A percentile compares a stretch with the other conserved stretches of the same genome.
These are phyloP conservation scores for Ichneumon xanthorius DNA, from an alignment of 2,888 invertebrate genomes.

Conservation along the genomic window DNA sequence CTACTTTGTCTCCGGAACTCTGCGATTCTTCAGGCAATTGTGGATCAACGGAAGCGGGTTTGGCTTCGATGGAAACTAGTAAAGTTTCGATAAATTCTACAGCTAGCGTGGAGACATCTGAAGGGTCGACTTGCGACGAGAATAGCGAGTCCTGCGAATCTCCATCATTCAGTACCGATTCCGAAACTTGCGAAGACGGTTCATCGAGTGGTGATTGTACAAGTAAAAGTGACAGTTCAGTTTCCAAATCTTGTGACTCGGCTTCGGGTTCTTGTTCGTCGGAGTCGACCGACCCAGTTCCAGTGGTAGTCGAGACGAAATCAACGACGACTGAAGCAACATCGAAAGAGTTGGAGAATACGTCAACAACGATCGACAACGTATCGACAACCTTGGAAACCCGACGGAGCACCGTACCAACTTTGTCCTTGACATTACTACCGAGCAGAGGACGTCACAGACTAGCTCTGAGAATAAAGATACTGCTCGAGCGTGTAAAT, in stretches of 20 bases:
- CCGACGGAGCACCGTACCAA: slow-evolving; percentile 47
- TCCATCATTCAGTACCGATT: background rate
- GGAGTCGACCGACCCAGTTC: slow-evolving; percentile 4
- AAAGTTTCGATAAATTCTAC: background rate
- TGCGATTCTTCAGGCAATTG: slow-evolving; percentile 41
- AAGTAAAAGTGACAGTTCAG: background rate
- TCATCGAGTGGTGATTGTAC: slow-evolving; percentile 29
- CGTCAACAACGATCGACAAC: slow-evolving; percentile 13
- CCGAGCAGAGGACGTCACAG: slow-evolving; percentile 43
- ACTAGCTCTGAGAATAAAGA: slow-evolving; percentile 69
- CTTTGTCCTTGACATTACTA: background rate
- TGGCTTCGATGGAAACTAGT: slow-evolving; percentile 1
- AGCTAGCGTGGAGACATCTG: background rate
- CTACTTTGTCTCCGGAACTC: background rate
- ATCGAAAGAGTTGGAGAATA: slow-evolving; percentile 18
- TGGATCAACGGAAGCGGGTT: background rate
- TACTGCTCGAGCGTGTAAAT: slow-evolving; percentile 71
- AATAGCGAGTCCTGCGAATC: slow-evolving; percentile 23
- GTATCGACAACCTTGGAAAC: slow-evolving; percentile 47
- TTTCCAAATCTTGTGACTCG: slow-evolving; percentile 16
- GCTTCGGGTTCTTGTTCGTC: slow-evolving; percentile 36
- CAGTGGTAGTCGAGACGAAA: background rate
- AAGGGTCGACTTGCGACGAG: slow-evolving; percentile 27
- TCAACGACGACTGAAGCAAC: slow-evolving; percentile 17
- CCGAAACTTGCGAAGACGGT: slow-evolving; percentile 37